Evolutionary conservation across 2,113 vertebrate genomes (phyloP).

Genomic region (Jacana jacana): DNA sequence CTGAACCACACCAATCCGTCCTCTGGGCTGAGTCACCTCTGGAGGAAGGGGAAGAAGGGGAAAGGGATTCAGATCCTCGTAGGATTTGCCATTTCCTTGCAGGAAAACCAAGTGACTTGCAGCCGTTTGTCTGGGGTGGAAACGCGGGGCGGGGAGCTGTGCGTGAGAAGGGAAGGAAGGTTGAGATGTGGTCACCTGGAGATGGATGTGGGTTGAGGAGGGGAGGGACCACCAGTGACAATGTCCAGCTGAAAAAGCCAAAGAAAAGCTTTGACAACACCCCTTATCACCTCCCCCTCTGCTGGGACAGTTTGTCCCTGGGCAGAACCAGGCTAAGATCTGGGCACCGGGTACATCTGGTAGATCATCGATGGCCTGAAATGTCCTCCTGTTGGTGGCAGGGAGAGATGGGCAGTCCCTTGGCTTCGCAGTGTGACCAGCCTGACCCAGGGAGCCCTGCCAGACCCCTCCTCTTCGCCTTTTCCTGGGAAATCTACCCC

Average conservation of each 20-base stretch:
- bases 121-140: not conserved
- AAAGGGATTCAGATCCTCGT: not conserved
- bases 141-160: rapidly evolving
- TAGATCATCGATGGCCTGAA: not conserved
- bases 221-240: not conserved
- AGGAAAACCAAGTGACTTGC: not conserved
- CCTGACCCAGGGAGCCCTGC: not conserved
- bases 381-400: not conserved
- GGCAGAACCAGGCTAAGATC: not conserved
- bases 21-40: not conserved
- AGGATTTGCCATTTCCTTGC: not conserved
- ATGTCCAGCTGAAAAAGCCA: not conserved
- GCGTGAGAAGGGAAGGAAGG: not conserved
- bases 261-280: not conserved
- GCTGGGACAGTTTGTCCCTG: not conserved
- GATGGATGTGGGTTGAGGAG: not conserved
- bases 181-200: not conserved
- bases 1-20: not conserved
- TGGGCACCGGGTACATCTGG: not conserved
- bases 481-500: not conserved
- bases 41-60: not conserved
- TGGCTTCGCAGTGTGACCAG: not conserved
- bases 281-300: not conserved
- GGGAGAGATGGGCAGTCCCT: not conserved
- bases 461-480: not conserved